These are phyloP conservation scores for Netelia melanura DNA, from an alignment of 2,888 invertebrate genomes.

Conservation along the genomic window DNA sequence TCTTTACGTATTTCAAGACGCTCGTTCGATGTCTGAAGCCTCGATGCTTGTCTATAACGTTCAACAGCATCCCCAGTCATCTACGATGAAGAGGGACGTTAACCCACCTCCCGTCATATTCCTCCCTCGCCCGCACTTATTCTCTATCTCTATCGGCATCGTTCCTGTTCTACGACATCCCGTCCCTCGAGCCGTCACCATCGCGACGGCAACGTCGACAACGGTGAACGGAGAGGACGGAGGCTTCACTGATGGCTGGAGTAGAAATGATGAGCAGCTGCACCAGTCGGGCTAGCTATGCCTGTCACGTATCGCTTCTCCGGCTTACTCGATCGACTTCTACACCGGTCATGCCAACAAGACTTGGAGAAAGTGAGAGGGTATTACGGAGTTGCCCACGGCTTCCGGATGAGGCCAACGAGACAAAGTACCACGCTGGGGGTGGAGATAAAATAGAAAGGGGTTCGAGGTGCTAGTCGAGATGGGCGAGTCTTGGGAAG, in stretches of 20 bases:
- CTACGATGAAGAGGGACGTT: constrained; percentile 40
- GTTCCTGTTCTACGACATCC: constrained; percentile 44
- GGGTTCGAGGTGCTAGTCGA: constrained; percentile 22
- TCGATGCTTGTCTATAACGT: constrained; percentile 41
- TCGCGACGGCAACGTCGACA: constrained; percentile 57
- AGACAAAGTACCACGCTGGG: constrained; percentile 49
- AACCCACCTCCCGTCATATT: constrained; percentile 50
- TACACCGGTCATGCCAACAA: constrained; percentile 18
- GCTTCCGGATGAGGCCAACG: constrained; percentile 51
- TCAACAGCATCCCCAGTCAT: constrained; percentile 23
- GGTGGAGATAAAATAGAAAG: neutral
- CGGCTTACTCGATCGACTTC: constrained; percentile 57
- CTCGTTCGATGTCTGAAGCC: constrained; percentile 45
- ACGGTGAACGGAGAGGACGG: constrained; percentile 47
- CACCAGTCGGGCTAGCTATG: constrained; percentile 81
- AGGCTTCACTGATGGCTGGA: constrained; percentile 73
- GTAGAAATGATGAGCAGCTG: constrained; percentile 81
- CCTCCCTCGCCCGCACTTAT: constrained; percentile 44
- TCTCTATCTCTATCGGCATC: constrained; percentile 41
- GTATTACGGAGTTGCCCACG: constrained; percentile 53
- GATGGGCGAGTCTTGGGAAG: constrained; percentile 47
- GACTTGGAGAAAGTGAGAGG: constrained; percentile 71
- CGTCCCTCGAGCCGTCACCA: constrained; percentile 51
- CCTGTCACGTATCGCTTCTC: constrained; percentile 83
- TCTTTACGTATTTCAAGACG: constrained; percentile 66